Evolutionary conservation across 2,888 invertebrate species (phyloP).

Genomic region (Papilio gigon): DNA sequence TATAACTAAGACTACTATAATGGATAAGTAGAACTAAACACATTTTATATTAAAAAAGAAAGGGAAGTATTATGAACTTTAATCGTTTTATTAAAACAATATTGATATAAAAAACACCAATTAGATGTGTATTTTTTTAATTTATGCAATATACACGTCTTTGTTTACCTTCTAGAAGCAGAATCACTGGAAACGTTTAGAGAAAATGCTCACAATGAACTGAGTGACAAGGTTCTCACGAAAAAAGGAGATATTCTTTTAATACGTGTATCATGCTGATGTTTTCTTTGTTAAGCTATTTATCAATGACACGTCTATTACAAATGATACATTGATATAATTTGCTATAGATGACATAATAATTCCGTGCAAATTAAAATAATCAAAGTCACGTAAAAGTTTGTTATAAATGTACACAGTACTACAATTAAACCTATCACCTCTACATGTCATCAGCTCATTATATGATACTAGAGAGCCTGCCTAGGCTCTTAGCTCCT

Average conservation of each 20-base stretch:
- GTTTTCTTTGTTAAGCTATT: slow-evolving; percentile 27
- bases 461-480: too few relatives aligned
- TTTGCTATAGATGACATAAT: background rate
- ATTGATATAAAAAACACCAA: background rate
- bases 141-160: background rate
- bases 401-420: too few relatives aligned
- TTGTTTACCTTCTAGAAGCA: slow-evolving; percentile 18
- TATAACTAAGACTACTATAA: too few relatives aligned
- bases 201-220: slow-evolving; percentile 24
- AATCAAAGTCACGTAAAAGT: too few relatives aligned
- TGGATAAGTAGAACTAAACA: too few relatives aligned
- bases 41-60: too few relatives aligned
- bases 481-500: too few relatives aligned
- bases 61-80: too few relatives aligned
- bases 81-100: background rate
- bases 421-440: too few relatives aligned
- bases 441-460: too few relatives aligned
- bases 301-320: slow-evolving; percentile 19
- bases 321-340: slow-evolving; percentile 20
- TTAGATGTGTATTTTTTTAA: background rate
- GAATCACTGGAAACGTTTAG: slow-evolving; percentile 34
- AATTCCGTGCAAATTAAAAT: background rate
- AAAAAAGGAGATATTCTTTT: slow-evolving; percentile 37
- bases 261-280: slow-evolving; percentile 5
- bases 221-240: slow-evolving; percentile 27